Conservation (phyloP, 2,888 invertebrate genomes). For the Aspidiotus rigidus region DNA sequence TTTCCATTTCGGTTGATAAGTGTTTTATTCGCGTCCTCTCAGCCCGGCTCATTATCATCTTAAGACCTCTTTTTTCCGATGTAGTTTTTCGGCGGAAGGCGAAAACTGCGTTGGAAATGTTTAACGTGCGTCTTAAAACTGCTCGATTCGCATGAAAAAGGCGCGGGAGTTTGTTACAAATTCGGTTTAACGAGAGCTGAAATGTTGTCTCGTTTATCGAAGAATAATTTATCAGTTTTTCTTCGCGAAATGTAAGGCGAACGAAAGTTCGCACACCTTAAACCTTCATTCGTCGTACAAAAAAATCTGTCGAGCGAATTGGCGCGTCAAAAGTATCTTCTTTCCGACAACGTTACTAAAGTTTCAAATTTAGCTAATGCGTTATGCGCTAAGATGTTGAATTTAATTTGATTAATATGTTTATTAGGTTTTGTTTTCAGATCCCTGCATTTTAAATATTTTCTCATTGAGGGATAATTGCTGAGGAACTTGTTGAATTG, state of each 20-base stretch:
- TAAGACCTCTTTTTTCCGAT: constrained; percentile 19
- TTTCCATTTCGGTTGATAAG: constrained; percentile 26
- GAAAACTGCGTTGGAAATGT: neutral
- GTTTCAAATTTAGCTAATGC: too few relatives aligned
- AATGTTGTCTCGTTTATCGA: neutral
- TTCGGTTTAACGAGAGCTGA: neutral
- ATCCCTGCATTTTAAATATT: too few relatives aligned
- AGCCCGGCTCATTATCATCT: constrained; percentile 31
- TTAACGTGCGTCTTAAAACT: neutral
- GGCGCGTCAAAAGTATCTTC: too few relatives aligned
- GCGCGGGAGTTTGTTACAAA: neutral
- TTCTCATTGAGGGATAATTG: too few relatives aligned
- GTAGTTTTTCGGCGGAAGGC: neutral
- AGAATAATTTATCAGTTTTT: constrained; percentile 2
- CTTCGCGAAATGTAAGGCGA: neutral
- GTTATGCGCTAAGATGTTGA: too few relatives aligned
- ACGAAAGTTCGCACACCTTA: neutral
- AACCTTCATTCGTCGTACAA: neutral
- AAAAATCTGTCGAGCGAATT: too few relatives aligned
- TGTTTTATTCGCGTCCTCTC: constrained; percentile 11
- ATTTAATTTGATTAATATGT: too few relatives aligned
- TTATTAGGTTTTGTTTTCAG: too few relatives aligned
- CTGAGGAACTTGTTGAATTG: too few relatives aligned
- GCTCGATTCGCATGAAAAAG: neutral
- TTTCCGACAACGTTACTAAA: too few relatives aligned